phyloP scores from a whole-genome alignment of 2,113 vertebrate genomes.

The Sebastes fasciatus region DNA sequence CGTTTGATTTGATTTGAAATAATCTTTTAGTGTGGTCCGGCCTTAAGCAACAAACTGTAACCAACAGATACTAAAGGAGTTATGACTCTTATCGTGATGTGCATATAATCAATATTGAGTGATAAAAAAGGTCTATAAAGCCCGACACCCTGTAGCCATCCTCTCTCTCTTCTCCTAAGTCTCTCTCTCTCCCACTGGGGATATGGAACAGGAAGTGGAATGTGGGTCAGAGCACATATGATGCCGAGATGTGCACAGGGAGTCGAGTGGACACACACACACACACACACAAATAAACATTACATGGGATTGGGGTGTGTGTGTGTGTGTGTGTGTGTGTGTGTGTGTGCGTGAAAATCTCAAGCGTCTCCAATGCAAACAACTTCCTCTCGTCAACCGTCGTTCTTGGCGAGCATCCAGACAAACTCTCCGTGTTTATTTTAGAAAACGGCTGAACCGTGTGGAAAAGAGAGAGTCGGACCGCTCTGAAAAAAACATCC shows the following conservation, averaged over 20 bases:
- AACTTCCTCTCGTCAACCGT: slow-evolving; percentile 33
- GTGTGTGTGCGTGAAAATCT: not conserved
- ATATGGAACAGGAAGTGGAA: slow-evolving; percentile 80
- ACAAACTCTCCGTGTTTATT: slow-evolving; percentile 44
- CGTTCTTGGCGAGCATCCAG: slow-evolving; percentile 38
- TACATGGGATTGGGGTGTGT: not conserved
- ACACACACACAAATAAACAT: slow-evolving; percentile 6
- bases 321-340: not conserved
- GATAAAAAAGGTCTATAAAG: not conserved
- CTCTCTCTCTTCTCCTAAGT: not conserved
- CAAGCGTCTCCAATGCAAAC: slow-evolving; percentile 30
- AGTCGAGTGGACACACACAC: slow-evolving; percentile 1
- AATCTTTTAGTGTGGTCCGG: no score
- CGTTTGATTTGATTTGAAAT: no score
- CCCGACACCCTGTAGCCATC: not conserved
- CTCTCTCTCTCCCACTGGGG: slow-evolving; percentile 32
- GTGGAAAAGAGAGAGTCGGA: slow-evolving; percentile 32
- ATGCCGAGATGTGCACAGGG: slow-evolving; percentile 44
- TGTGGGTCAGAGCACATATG: slow-evolving; percentile 77
- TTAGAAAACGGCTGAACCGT: slow-evolving; percentile 23
- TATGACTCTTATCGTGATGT: no score
- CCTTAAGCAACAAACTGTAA: no score
- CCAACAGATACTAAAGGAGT: no score
- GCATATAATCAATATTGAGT: not conserved
- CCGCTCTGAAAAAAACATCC: slow-evolving; percentile 9